Percentiles rank a stretch among this genome's conserved stretches.
Evolutionary conservation across 2,888 invertebrate genomes (phyloP).

Genomic region (Epirrita christyi): DNA sequence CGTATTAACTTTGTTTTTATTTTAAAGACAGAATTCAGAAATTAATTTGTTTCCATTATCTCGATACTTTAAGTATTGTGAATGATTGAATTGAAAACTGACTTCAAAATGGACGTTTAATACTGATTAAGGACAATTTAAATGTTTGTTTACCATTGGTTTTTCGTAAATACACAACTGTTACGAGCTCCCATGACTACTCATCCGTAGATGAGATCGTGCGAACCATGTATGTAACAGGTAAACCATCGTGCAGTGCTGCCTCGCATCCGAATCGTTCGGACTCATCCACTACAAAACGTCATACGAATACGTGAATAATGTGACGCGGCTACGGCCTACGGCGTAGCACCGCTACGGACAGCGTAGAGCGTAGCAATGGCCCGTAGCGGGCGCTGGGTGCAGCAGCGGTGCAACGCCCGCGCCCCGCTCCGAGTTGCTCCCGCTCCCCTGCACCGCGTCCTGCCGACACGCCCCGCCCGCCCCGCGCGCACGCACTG

Average conservation of each 20-base stretch:
- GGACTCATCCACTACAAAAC: slow-evolving; percentile 34
- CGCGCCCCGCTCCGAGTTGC: slow-evolving; percentile 49
- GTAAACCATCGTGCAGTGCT: slow-evolving; percentile 33
- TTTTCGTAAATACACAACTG: slow-evolving; percentile 37
- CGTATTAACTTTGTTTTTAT: not conserved
- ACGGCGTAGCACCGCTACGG: slow-evolving; percentile 59
- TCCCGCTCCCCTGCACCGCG: slow-evolving; percentile 42
- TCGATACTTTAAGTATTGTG: too few relatives aligned
- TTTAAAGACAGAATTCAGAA: not conserved
- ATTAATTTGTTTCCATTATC: not conserved
- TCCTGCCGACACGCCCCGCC: slow-evolving; percentile 39
- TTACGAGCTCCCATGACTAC: slow-evolving; percentile 40
- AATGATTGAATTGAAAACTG: not conserved
- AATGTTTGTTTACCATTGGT: slow-evolving; percentile 39
- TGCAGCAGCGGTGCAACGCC: slow-evolving; percentile 76
- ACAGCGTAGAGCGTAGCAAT: slow-evolving; percentile 59
- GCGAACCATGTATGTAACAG: slow-evolving; percentile 24
- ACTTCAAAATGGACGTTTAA: not conserved
- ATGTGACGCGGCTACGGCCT: slow-evolving; percentile 46
- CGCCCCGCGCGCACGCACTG: slow-evolving; percentile 68
- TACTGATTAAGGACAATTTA: not conserved
- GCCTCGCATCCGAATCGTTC: slow-evolving; percentile 23
- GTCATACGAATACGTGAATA: slow-evolving; percentile 21
- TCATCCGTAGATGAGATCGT: slow-evolving; percentile 33
- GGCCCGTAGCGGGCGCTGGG: slow-evolving; percentile 60